Evolutionary conservation across 2,797 vertebrate species (phyloP).

Genomic region (Myotis vivesi): DNA sequence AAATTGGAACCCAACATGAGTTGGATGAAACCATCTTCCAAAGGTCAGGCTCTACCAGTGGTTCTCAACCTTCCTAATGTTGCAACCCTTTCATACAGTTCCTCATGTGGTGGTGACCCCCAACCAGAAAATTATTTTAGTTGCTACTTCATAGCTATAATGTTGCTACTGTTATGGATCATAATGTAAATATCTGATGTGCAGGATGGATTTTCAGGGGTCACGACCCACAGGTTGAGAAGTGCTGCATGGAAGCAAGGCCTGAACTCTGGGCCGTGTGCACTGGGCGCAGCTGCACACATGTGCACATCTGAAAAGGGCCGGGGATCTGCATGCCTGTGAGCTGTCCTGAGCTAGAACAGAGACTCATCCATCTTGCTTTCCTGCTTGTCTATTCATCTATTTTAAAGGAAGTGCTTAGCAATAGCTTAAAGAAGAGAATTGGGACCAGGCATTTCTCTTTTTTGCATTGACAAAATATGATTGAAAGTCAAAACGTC

Average conservation of each 20-base stretch:
- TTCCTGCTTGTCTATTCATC: neutral
- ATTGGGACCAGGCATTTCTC: slow-evolving; percentile 50
- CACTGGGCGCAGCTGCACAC: neutral
- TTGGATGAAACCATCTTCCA: neutral
- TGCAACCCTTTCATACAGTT: no score
- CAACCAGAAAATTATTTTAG: no score
- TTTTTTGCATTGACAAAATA: slow-evolving; percentile 54
- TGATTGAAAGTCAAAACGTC: slow-evolving; percentile 48
- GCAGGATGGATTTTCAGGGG: no score
- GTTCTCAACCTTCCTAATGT: no score
- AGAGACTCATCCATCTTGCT: neutral
- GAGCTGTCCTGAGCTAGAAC: neutral
- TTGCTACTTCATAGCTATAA: no score
- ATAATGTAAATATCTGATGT: no score
- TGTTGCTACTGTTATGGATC: no score
- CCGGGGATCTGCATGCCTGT: neutral
- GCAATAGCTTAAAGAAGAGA: slow-evolving; percentile 68
- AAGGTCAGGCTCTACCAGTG: neutral
- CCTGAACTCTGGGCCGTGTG: fast-evolving
- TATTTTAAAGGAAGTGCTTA: slow-evolving; percentile 49
- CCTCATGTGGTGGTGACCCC: no score
- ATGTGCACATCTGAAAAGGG: neutral
- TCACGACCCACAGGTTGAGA: no score
- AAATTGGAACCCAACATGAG: neutral
- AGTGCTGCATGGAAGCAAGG: neutral